Base-by-base conservation (phyloP, 2,113 vertebrate genomes). In the pig (Sus scrofa) region DNA sequence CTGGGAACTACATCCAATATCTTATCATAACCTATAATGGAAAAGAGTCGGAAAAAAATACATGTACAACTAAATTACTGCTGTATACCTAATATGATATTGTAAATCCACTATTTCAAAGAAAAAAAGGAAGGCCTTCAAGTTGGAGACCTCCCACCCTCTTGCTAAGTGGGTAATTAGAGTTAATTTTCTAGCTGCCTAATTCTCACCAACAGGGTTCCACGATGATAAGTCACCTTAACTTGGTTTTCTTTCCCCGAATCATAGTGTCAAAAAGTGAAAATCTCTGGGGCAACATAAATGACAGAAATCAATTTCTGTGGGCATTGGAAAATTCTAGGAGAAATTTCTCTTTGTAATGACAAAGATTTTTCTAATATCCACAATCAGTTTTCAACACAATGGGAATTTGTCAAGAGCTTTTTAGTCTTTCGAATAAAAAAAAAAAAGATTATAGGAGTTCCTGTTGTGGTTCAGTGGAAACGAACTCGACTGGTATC, bases 101-200 rank as follows among this genome's bases (percentile, higher is more conserved):
- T 67, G 65, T 67, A 67, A 67, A 32, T 15, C 65, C 7, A 8
- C 65, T 67, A 14, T 67, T 32, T 67, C 65, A 62, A 62, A 62
- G 24, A 62, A 62, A 62, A 62, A 94, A 83, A 81, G 26, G 7
- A 32, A 95, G 30, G 7, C 86, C 95, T 91, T 95, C 60, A 71
- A 27, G 82, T 82, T 84, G 56, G 32, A 67, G 34, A 86, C 65
- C 30, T 90, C 15, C 65, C 44, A 14, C 18, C 63, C 68, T 39
- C 7, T 63, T 27, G 70, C 26, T 63, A 95, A 62, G 9, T 52
- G 22, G 62, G 22, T 7, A 85, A 70, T 2, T 81, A 37, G 26
- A 18, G 86, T 82, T 94, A 86, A 78, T 71, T 95, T 94, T 19
- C 44, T 3, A 63, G 32, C 30, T 92, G 37, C 62, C 19, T 73